These are phyloP conservation scores for Sebastes cheni DNA, from an alignment of 2,797 vertebrate species.

Conservation along the genomic window DNA sequence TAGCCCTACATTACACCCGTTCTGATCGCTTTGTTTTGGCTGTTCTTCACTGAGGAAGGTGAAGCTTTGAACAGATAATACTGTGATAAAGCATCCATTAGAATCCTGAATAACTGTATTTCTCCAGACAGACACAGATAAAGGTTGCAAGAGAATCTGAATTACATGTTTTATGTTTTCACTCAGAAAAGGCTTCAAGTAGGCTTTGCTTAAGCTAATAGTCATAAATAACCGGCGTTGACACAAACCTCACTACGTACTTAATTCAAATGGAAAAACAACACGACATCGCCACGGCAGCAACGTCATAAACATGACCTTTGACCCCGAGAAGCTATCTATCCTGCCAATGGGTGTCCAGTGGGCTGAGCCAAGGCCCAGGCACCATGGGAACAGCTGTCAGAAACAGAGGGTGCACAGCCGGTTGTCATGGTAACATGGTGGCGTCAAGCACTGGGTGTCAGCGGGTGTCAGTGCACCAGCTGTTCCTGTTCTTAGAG, in stretches of 20 bases:
- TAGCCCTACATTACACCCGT: too few species aligned
- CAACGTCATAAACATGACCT: slow-evolving; percentile 55
- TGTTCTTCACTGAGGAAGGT: background rate
- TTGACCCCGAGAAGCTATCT: slow-evolving; percentile 47
- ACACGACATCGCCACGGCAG: slow-evolving; percentile 15
- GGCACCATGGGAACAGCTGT: slow-evolving; percentile 80
- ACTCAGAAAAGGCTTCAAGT: background rate
- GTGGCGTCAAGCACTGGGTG: slow-evolving; percentile 59
- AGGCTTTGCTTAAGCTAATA: background rate
- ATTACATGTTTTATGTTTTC: background rate
- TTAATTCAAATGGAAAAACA: slow-evolving; percentile 48
- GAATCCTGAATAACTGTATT: background rate
- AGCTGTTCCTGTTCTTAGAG: slow-evolving; percentile 66
- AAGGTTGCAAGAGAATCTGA: background rate
- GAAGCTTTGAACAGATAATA: background rate
- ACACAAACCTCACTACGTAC: background rate
- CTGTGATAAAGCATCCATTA: background rate
- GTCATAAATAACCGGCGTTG: background rate
- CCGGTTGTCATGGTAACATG: slow-evolving; percentile 74
- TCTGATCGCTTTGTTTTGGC: background rate
- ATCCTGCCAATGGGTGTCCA: slow-evolving; percentile 53
- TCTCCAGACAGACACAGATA: background rate
- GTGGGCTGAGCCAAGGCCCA: slow-evolving; percentile 41
- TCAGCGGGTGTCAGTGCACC: slow-evolving; percentile 64
- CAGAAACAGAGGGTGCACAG: slow-evolving; percentile 67